Base-by-base conservation (phyloP, 2,888 invertebrate species). In the Napeogenes sylphis region DNA sequence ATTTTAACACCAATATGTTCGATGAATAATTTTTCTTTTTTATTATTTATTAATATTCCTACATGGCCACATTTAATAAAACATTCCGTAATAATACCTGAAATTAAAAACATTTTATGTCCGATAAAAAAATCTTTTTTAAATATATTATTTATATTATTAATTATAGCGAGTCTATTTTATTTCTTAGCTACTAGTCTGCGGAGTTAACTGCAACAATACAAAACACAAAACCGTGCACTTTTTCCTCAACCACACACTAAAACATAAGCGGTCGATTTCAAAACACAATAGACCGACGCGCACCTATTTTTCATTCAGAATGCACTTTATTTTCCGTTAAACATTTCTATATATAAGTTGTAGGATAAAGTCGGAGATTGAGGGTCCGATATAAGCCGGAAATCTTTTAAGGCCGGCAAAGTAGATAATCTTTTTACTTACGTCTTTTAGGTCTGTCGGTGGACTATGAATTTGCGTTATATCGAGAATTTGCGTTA, bases 361-460 rank as follows among this genome's bases (percentile, higher is more conserved):
- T 80, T 77, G 82, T 78, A 77, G 68, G 77, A 69, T 64, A 62
- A 64, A 62, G 62, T 58, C 58, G 59, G 60, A 67, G 51, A 64
- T 64, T 56, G 73, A 73, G 71, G 73, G 74, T 70, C 72, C 61
- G 68, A 63, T 70, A 68, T 83, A 81, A 83, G 78, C 77, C 80
- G 79, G 74, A 79, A 80, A 83, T 83, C 85, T 79, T 75, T 77
- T 78, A 81, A 77, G 73, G 76, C 73, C 71, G 67, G 70, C 73
- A 68, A 73, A 78, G 79, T 81, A 68, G 66, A 67, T 72, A 80
- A 83, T 82, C 80, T 78, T 71, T 67, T 70, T 74, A 71, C 71
- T 77, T 75, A 73, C 67, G 3, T 51, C 51, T 61, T 65, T 60
- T 63, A 47, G 33, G 61, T 45, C 55, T 45, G 55, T 58, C 38